These are phyloP conservation scores for Meloidogyne hapla DNA, from an alignment of 1,140 invertebrate species.

Conservation along the genomic window DNA sequence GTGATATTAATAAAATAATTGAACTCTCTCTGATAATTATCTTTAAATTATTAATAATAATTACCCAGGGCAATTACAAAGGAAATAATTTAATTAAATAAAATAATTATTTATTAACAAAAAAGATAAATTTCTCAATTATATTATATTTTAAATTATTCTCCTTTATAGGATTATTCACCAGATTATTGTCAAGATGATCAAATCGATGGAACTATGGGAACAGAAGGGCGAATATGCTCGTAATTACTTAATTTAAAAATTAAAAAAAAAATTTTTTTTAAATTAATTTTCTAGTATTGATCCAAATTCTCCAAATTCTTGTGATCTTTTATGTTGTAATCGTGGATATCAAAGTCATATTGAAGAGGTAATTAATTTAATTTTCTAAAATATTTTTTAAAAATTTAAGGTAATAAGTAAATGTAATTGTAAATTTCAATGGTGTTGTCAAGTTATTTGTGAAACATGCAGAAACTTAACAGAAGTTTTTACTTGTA, in stretches of 20 bases:
- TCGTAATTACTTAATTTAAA: constrained; percentile 51
- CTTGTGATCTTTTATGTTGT: constrained; percentile 69
- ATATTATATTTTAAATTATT: neutral
- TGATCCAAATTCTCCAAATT: constrained; percentile 64
- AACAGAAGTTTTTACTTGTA: constrained; percentile 45
- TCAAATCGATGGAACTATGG: constrained; percentile 64
- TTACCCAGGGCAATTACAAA: too few species aligned
- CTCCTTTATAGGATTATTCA: constrained; percentile 72
- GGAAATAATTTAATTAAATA: too few species aligned
- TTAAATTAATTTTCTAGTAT: constrained; percentile 38
- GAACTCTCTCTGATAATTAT: too few species aligned
- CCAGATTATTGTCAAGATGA: constrained; percentile 81
- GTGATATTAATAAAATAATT: too few species aligned
- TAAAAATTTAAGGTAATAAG: constrained; percentile 40
- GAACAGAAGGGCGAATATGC: constrained; percentile 72
- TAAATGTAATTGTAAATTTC: constrained; percentile 69
- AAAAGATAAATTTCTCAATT: too few species aligned
- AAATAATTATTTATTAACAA: too few species aligned
- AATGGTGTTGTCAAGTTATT: constrained; percentile 49
- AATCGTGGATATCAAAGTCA: constrained; percentile 68
- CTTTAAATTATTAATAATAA: too few species aligned
- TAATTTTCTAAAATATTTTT: neutral
- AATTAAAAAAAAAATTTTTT: too few species aligned
- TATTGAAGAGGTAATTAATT: constrained; percentile 48
- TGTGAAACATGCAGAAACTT: constrained; percentile 44